phyloP scores from a whole-genome alignment of 92 coral and sea anemone genomes.

The Ricordea florida region DNA sequence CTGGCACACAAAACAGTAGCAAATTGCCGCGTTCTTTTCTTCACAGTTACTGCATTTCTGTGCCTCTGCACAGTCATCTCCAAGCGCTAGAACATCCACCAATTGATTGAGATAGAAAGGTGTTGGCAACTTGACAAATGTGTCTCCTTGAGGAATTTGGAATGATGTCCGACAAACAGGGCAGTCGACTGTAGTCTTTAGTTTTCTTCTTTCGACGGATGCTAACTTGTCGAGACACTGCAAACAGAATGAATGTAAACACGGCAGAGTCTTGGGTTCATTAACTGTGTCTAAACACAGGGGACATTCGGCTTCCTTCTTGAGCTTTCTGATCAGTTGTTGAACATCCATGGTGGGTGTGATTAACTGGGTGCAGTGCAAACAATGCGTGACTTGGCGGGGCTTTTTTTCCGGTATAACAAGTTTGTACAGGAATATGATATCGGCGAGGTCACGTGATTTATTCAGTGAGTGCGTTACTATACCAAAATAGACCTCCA shows the following conservation, averaged over 20 bases:
- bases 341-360: slow-evolving; percentile 9
- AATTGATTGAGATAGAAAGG: slow-evolving; percentile 20
- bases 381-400: too few species aligned
- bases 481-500: too few species aligned
- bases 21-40: slow-evolving; percentile 1
- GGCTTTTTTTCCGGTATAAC: too few species aligned
- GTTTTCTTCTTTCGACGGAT: not conserved
- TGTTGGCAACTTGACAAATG: not conserved
- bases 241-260: slow-evolving; percentile 1
- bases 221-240: slow-evolving; percentile 12
- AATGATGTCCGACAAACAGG: slow-evolving; percentile 5
- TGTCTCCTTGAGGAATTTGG: not conserved
- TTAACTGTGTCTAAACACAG: slow-evolving; percentile 10
- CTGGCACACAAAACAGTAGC: slow-evolving; percentile 8
- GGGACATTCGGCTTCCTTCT: slow-evolving; percentile 11
- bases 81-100: slow-evolving; percentile 11
- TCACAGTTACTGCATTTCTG: slow-evolving; percentile 21
- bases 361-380: too few species aligned
- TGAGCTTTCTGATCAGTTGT: not conserved
- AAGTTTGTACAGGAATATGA: too few species aligned
- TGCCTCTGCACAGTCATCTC: slow-evolving; percentile 4
- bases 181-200: not conserved
- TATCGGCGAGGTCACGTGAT: too few species aligned
- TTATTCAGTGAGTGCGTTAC: too few species aligned
- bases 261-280: slow-evolving; percentile 11